A percentile compares a stretch with the other conserved stretches of the same genome.
phyloP scores from a whole-genome alignment of 2,888 invertebrate genomes.

The Tachystola acroxantha region DNA sequence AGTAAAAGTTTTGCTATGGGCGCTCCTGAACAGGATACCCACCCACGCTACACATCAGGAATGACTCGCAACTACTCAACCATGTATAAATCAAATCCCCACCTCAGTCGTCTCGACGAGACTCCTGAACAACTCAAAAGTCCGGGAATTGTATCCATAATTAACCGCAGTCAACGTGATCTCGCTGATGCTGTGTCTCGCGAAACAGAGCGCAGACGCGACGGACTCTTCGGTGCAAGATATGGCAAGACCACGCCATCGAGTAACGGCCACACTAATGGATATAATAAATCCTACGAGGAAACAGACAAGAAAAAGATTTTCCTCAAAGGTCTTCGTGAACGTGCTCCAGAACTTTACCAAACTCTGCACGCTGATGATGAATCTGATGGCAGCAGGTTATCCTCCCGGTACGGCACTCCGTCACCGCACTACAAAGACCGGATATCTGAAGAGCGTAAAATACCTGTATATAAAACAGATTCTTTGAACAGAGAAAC shows the following conservation, averaged over 20 bases:
- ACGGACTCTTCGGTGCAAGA: slow-evolving; percentile 74
- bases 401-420: slow-evolving; percentile 64
- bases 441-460: slow-evolving; percentile 62
- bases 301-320: slow-evolving; percentile 81
- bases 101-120: slow-evolving; percentile 84
- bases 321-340: slow-evolving; percentile 83
- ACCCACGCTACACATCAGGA: slow-evolving; percentile 63
- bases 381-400: slow-evolving; percentile 68
- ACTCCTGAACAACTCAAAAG: slow-evolving; percentile 87
- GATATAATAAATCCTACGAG: slow-evolving; percentile 61
- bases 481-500: slow-evolving; percentile 68
- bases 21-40: slow-evolving; percentile 75
- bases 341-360: slow-evolving; percentile 84
- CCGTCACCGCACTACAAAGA: slow-evolving; percentile 72
- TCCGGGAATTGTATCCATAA: slow-evolving; percentile 91
- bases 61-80: slow-evolving; percentile 72
- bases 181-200: slow-evolving; percentile 80
- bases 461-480: slow-evolving; percentile 64
- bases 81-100: slow-evolving; percentile 88
- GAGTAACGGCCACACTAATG: slow-evolving; percentile 69
- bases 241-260: slow-evolving; percentile 76
- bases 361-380: slow-evolving; percentile 83
- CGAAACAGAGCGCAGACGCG: slow-evolving; percentile 71
- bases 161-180: slow-evolving; percentile 90
- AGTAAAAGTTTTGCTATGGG: slow-evolving; percentile 93